phyloP scores from a whole-genome alignment of 2,888 invertebrate species.

The Aporophyla lueneburgensis region DNA sequence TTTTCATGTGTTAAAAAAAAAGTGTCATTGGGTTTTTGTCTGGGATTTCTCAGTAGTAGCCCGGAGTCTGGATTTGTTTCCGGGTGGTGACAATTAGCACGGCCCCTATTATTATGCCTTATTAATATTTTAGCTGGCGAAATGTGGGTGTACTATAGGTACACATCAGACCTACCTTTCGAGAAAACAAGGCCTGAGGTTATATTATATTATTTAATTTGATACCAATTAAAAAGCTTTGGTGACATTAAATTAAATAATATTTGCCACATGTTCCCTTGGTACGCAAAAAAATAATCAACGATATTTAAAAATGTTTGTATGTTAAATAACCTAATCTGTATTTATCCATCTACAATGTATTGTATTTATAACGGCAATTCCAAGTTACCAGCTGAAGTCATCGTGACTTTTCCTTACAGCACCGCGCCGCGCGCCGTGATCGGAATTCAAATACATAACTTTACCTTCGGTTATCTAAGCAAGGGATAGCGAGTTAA shows the following conservation, averaged over 20 bases:
- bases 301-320: not conserved
- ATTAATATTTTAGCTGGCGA: too few relatives aligned
- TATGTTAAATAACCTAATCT: not conserved
- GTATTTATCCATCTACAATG: not conserved
- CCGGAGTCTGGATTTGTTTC: too few relatives aligned
- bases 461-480: constrained; percentile 19
- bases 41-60: too few relatives aligned
- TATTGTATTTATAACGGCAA: constrained; percentile 3
- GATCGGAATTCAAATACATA: constrained; percentile 21
- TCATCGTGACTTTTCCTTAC: constrained; percentile 17
- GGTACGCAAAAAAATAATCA: not conserved
- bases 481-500: constrained; percentile 12
- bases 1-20: too few relatives aligned
- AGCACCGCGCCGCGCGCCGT: not conserved
- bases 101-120: too few relatives aligned
- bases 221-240: too few relatives aligned
- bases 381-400: not conserved
- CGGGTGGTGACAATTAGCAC: too few relatives aligned
- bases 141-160: too few relatives aligned
- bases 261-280: not conserved
- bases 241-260: not conserved
- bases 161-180: too few relatives aligned
- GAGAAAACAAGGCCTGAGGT: too few relatives aligned
- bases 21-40: too few relatives aligned
- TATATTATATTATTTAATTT: too few relatives aligned